These are phyloP conservation scores for Siniperca scherzeri DNA, from an alignment of 2,797 vertebrate genomes.

Conservation along the genomic window DNA sequence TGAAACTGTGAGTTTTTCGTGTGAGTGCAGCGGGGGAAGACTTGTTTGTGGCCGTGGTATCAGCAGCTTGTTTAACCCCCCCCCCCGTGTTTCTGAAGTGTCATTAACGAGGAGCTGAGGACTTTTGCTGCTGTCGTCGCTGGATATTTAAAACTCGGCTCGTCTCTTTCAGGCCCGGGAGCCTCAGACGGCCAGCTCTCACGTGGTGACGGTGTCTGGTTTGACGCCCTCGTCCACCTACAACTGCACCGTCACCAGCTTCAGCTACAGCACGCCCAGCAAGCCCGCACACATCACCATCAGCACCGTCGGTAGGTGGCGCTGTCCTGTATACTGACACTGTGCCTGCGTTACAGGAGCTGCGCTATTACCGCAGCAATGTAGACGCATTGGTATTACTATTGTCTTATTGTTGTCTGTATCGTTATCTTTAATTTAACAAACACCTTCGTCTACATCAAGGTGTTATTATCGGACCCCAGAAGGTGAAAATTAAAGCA, in stretches of 20 bases:
- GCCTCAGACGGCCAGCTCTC: slow-evolving; percentile 87
- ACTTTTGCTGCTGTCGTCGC: not conserved
- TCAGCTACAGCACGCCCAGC: slow-evolving; percentile 93
- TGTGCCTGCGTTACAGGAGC: too few relatives aligned
- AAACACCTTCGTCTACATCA: too few relatives aligned
- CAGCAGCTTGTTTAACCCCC: not conserved
- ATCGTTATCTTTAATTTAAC: too few relatives aligned
- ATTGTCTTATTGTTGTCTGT: too few relatives aligned
- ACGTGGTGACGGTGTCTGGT: slow-evolving; percentile 89
- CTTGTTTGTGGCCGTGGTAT: too few relatives aligned
- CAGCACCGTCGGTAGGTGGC: slow-evolving; percentile 89
- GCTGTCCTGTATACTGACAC: not conserved
- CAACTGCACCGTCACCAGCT: slow-evolving; percentile 94
- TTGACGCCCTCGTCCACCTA: slow-evolving; percentile 91
- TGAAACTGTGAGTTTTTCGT: too few relatives aligned
- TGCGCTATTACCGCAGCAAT: too few relatives aligned
- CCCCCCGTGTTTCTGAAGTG: not conserved
- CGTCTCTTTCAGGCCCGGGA: slow-evolving; percentile 79
- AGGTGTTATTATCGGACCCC: too few relatives aligned
- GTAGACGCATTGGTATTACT: too few relatives aligned
- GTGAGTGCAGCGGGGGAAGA: too few relatives aligned
- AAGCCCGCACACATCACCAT: slow-evolving; percentile 88
- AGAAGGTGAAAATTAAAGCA: too few relatives aligned
- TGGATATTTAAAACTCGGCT: not conserved
- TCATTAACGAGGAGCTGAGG: not conserved